These are phyloP conservation scores for Neelides sp. DNA, from an alignment of 1,140 invertebrate genomes.

Conservation along the genomic window DNA sequence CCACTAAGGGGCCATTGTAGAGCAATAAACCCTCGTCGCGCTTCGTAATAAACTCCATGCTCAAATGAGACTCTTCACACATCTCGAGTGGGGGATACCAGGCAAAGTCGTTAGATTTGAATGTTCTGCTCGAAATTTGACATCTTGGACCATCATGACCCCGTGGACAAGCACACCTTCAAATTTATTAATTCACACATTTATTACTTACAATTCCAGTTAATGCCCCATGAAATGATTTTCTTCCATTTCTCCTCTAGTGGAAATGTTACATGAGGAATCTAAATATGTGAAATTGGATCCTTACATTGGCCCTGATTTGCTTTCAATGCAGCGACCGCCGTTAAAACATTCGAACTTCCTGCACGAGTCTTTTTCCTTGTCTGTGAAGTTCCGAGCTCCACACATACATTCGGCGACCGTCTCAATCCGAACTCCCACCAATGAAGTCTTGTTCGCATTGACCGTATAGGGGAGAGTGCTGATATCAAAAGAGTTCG, in stretches of 20 bases:
- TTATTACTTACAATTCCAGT: neutral
- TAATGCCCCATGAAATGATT: neutral
- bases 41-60: conserved; percentile 85
- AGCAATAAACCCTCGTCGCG: conserved; percentile 81
- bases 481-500: conserved; percentile 77
- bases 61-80: conserved; percentile 88
- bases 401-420: conserved; percentile 82
- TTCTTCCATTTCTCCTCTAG: neutral
- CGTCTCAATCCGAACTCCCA: conserved; percentile 79
- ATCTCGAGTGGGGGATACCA: conserved; percentile 92
- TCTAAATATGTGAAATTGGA: neutral
- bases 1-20: conserved; percentile 91
- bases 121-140: conserved; percentile 87
- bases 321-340: conserved; percentile 77
- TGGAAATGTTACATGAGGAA: neutral
- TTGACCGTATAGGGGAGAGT: conserved; percentile 87
- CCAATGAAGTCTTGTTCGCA: conserved; percentile 86
- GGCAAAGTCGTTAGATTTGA: conserved; percentile 84
- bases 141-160: conserved; percentile 89
- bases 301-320: conserved; percentile 61
- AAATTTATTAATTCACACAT: neutral
- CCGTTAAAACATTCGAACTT: conserved; percentile 87
- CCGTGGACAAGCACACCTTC: conserved; percentile 70
- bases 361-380: conserved; percentile 62
- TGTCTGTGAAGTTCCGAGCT: conserved; percentile 74